Evolutionary conservation across 2,113 vertebrate genomes (phyloP).

Genomic region (Piaya cayana): DNA sequence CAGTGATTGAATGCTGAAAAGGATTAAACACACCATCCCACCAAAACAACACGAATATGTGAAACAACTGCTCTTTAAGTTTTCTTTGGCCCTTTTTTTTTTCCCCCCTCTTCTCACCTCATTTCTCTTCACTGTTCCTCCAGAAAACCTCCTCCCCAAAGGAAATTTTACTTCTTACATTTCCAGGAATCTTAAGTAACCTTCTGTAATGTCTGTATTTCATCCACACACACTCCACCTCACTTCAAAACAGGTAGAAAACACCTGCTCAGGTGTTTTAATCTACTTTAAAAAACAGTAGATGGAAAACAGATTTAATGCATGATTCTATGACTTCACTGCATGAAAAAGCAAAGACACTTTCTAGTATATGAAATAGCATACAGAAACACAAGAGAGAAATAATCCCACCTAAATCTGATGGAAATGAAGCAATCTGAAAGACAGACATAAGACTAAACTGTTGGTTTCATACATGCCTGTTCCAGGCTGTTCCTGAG

Average conservation of each 20-base stretch:
- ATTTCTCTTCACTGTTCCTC: neutral
- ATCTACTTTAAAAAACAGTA: neutral
- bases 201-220: neutral
- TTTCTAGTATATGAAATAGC: neutral
- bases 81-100: neutral
- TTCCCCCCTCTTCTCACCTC: neutral
- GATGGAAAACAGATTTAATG: neutral
- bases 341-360: neutral
- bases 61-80: neutral
- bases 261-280: neutral
- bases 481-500: neutral
- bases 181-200: neutral
- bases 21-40: neutral
- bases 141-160: neutral
- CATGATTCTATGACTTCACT: neutral
- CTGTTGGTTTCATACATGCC: neutral
- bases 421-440: neutral
- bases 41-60: neutral
- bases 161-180: neutral
- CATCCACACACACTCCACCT: neutral
- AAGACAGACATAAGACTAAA: neutral
- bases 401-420: neutral
- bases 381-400: neutral
- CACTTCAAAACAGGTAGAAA: slow-evolving; percentile 9
- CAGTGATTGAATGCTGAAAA: neutral